Conservation (phyloP, 1,140 invertebrate species). For the Leguminivora glycinivorella region DNA sequence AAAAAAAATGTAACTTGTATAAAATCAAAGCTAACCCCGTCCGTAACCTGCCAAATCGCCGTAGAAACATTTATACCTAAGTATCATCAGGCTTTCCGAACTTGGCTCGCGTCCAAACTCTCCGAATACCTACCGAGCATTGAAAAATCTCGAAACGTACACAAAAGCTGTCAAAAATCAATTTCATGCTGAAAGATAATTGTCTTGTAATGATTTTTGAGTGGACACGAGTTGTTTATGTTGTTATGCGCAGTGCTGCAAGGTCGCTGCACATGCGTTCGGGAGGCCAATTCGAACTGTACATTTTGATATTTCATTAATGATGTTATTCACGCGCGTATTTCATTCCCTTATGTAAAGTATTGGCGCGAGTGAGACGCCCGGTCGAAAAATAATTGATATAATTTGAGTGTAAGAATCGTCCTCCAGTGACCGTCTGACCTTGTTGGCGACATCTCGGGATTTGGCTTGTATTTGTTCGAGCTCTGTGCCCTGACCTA, state of each 20-base stretch:
- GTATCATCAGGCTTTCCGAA: neutral
- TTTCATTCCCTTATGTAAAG: too few species aligned
- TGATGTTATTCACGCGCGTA: too few species aligned
- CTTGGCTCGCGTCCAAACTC: neutral
- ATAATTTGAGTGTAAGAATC: too few species aligned
- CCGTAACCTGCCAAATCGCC: neutral
- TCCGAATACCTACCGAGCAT: neutral
- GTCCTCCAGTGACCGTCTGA: neutral
- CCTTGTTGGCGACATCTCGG: slow-evolving; percentile 20
- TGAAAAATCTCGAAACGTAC: neutral
- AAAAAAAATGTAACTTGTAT: neutral
- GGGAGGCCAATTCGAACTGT: neutral
- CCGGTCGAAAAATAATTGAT: too few species aligned
- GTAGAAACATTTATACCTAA: slow-evolving; percentile 3
- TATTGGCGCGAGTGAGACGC: too few species aligned
- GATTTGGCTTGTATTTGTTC: slow-evolving; percentile 8
- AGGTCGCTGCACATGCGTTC: slow-evolving; percentile 15
- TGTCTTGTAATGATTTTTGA: slow-evolving; percentile 7
- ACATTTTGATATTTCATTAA: too few species aligned
- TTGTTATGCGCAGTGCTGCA: slow-evolving; percentile 15
- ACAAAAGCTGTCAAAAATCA: neutral
- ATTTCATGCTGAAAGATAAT: neutral
- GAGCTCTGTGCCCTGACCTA: slow-evolving; percentile 14
- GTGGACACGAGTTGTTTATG: neutral
- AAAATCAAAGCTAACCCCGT: neutral